Conservation (phyloP, 64 coral and sea anemone species). For the Stichodactyla mertensii region DNA sequence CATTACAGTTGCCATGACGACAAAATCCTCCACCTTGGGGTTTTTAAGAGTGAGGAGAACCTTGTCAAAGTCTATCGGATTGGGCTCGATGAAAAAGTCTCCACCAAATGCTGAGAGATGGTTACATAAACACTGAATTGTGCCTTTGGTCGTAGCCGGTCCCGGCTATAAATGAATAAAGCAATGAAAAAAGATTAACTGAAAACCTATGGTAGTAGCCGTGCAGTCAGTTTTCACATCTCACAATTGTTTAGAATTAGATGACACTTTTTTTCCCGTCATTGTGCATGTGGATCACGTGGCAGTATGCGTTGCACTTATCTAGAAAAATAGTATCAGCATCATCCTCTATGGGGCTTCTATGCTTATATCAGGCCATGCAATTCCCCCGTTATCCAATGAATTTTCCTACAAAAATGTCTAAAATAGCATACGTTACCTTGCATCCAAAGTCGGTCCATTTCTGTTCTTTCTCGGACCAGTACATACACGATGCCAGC, state of each 20-base stretch:
- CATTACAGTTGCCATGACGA: conserved; percentile 42
- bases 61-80: conserved; percentile 62
- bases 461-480: conserved; percentile 53
- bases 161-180: conserved; percentile 18
- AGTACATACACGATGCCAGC: conserved; percentile 70
- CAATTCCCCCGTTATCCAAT: too few species aligned
- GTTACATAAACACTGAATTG: conserved; percentile 54
- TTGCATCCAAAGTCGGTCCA: conserved; percentile 78
- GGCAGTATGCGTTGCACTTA: too few species aligned
- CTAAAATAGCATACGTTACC: conserved; percentile 18
- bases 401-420: background rate
- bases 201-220: too few species aligned
- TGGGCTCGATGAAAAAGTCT: conserved; percentile 56
- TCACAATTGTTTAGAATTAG: too few species aligned
- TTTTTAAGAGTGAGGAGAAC: conserved; percentile 20
- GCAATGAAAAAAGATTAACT: background rate
- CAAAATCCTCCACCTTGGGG: conserved; percentile 34
- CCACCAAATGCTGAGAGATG: conserved; percentile 62
- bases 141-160: background rate
- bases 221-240: too few species aligned
- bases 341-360: too few species aligned
- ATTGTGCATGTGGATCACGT: too few species aligned
- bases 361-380: too few species aligned
- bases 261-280: too few species aligned
- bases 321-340: too few species aligned